These are phyloP conservation scores for Ceratina japonica DNA, from an alignment of 1,140 invertebrate genomes.

Conservation along the genomic window DNA sequence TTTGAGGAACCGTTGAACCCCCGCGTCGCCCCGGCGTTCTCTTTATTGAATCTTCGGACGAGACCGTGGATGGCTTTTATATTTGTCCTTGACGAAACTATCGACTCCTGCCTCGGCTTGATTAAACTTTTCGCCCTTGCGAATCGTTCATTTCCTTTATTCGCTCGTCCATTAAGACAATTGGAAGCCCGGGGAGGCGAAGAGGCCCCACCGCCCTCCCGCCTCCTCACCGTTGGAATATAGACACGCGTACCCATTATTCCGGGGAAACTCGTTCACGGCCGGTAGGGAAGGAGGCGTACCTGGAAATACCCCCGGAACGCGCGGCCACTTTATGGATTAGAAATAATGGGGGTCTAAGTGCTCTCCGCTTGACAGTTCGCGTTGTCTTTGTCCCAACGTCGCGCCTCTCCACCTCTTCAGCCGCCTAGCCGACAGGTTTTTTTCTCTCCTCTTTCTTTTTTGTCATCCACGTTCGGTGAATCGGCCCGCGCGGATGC, in stretches of 20 bases:
- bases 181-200: not conserved
- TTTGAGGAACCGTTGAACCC: not conserved
- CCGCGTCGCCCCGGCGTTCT: no score
- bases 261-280: not conserved
- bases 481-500: conserved; percentile 2
- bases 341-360: conserved; percentile 14
- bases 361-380: conserved; percentile 20
- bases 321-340: conserved; percentile 17
- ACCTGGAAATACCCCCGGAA: not conserved
- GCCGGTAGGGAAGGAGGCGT: not conserved
- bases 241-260: not conserved
- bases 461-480: not conserved
- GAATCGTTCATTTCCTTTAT: not conserved
- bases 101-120: no score
- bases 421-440: not conserved
- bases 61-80: no score
- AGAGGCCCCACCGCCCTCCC: no score
- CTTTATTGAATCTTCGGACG: no score
- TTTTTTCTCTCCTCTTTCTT: not conserved
- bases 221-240: no score
- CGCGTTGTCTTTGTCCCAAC: conserved; percentile 16
- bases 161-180: not conserved
- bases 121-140: not conserved
- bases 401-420: not conserved
- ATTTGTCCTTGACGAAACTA: no score